Base-by-base conservation (phyloP, 2,797 vertebrate species). In the Cynodonichthys magdalenae region DNA sequence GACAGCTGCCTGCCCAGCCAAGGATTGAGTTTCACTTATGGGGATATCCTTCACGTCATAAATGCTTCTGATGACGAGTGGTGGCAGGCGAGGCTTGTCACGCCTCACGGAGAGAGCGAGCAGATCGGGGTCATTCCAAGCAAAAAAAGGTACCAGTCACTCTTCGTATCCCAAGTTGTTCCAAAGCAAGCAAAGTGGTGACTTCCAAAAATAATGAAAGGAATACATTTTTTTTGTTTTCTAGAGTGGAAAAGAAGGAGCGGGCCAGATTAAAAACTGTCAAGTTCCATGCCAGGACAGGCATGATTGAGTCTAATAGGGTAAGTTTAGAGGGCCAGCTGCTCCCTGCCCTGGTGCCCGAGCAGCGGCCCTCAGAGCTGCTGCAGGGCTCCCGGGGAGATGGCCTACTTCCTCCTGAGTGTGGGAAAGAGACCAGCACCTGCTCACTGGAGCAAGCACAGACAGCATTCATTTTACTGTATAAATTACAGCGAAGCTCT, bases 21-120 rank as follows among this genome's bases (percentile, higher is more conserved):
- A 89, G 97, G 98, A 1, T 93, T 99, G 85, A 99, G 98, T 88
- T 99, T 99, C 87, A 96, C 95, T 68, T 99, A 99, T 0, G 97
- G 97, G 62, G 97, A 99, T 67, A 99, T 99, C 82, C 92, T 99
- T 71, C 98, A 99, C 1, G 98, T 99, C 86, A 97, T 98, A 86
- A 99, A 99, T 0, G 97, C 98, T 61, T 99, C 98, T 0, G 98
- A 99, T 5, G 98, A 99, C 8, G 98, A 99, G 88, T 99, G 98
- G 98, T 99, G 98, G 98, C 98, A 99, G 88, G 98, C 98, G 4
- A 94, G 98, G 77, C 93, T 99, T n/a, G 97, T 99, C 78, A 99
- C 97, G 0, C 95, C 96, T 55, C 97, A 98, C 0, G 98, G 98
- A 45, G 98, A 99, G 87, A 98, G 97, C 0, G 98, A 99, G 84